Evolutionary conservation across 2,888 invertebrate species (phyloP), one percentile per base, ranked within the genome.

Genomic region (Thymelicus lineola): DNA sequence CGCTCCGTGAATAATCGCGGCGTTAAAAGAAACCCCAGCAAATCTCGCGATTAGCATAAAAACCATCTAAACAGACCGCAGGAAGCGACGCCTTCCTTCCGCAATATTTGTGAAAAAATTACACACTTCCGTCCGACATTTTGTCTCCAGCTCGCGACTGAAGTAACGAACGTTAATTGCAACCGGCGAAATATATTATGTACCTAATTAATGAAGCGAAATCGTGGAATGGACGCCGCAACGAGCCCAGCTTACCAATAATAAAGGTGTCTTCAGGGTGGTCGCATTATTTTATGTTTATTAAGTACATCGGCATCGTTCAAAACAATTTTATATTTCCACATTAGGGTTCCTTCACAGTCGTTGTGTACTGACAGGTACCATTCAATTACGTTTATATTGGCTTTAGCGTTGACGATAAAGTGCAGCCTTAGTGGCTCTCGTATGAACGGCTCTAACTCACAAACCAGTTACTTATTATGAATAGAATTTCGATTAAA

Each of bases 1-100:
- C 84, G 77, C 82, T 77, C 83, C 79, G 85, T 91, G 88, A 92
- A 91, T 92, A 92, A 93, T 90, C 86, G 86, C 87, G 83, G 81
- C 81, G 84, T 88, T 86, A 88, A 91, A 89, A 89, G 88, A 90
- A 89, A 89, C 81, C 85, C 86, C 87, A 84, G 87, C 87, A 88
- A 93, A 93, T 90, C 90, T 88, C 79, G 72, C 85, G 89, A 93
- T 93, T 93, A 92, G 83, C 93, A 93, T 93, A 93, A 93, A 93
- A 92, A 90, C 86, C 91, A 89, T 85, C 91, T 91, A 90, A 93
- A 90, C 91, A 89, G 90, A 79, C 88, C 82, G 85, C 79, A 85
- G 90, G 90, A 91, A 89, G 88, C 86, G 83, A 82, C 85, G 88
- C 76, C 88, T 91, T 91, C 92, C 93, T 93, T 93, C 93, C 93